These are phyloP conservation scores for Rotaria macrura DNA, from an alignment of 2,888 invertebrate genomes.

Conservation along the genomic window DNA sequence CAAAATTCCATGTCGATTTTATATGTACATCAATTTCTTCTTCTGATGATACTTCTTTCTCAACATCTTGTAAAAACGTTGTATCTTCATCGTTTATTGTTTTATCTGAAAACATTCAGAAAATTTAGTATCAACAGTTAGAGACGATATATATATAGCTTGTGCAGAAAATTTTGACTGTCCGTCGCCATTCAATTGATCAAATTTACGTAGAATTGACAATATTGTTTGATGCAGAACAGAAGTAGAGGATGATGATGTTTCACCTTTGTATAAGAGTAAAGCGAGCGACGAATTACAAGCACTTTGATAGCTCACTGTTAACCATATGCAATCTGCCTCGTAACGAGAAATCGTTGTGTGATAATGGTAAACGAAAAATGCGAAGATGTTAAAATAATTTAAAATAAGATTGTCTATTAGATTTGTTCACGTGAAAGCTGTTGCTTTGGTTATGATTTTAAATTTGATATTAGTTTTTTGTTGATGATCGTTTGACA, in stretches of 20 bases:
- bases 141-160: neutral
- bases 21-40: neutral
- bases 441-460: neutral
- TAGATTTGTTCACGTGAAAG: neutral
- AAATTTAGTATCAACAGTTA: neutral
- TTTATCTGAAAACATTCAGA: neutral
- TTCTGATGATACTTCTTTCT: neutral
- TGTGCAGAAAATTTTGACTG: no score
- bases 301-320: neutral
- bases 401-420: neutral
- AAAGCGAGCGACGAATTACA: neutral
- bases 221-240: neutral
- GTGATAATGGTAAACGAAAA: neutral
- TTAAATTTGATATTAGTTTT: neutral
- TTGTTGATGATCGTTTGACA: neutral
- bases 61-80: neutral
- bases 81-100: neutral
- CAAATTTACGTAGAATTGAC: neutral
- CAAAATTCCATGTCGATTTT: neutral
- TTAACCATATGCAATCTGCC: neutral
- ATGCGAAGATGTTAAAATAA: neutral
- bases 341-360: neutral
- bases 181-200: neutral
- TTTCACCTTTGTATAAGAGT: neutral
- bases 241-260: neutral